Evolutionary conservation across 2,797 vertebrate genomes (phyloP), one percentile per base, ranked within the genome.

Genomic region (Pangasius krempfi): DNA sequence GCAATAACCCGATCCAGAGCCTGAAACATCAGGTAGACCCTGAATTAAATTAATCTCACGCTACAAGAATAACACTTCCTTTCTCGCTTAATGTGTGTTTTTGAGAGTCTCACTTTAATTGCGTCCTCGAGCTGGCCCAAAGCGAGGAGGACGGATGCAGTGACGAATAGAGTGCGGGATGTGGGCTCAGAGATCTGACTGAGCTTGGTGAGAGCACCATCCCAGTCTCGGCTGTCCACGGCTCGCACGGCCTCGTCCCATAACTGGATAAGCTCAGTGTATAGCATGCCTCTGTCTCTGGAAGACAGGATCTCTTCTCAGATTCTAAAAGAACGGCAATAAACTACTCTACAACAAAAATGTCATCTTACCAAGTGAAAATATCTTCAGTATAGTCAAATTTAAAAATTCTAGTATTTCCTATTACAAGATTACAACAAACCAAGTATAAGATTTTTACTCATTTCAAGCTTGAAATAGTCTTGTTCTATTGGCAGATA

Each of bases 201-300:
- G 13, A 98, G 96, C 82, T 92, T 93, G n/a, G 84, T 75, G 89
- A 98, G 92, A 54, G 97, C 96, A 0, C 93, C 40, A 9, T 90
- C 90, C 97, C 97, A 97, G 92, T 97, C 95, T 13, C 91, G 94
- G 16, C 88, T 85, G 22, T 97, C 97, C 73, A 96, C 93, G 0
- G 96, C 96, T 92, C 93, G 91, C 5, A 97, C 96, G 0, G 96
- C 96, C 64, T 93, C 93, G 13, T 98, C 93, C 98, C 98, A 98
- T 86, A 96, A 79, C 83, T 90, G 93, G 86, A 99, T 90, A 52
- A 97, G 92, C 88, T 98, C 97, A 1, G 94, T 95, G 92, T 98
- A 97, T 13, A 96, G 95, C 96, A 98, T 96, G 86, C 64, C 85
- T 40, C 82, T 40, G 33, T 73, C 79, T 56, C 33, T 56, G 52